Percentiles rank a stretch among this genome's conserved stretches.
Conservation (phyloP, 2,888 invertebrate species). For the Dasypolia templi region DNA sequence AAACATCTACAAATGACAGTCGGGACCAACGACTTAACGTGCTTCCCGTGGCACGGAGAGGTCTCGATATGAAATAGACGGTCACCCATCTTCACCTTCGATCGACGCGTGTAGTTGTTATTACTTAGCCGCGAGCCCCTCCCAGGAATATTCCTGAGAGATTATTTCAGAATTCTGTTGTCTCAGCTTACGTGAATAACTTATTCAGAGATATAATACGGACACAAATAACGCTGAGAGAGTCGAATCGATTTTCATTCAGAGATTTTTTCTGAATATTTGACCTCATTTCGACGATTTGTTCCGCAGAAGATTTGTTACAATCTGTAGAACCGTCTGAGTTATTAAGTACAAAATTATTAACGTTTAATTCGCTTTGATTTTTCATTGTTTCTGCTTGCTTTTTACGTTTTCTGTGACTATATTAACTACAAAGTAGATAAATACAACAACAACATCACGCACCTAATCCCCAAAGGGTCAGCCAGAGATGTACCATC, state of each 20-base stretch:
- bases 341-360: conserved; percentile 24
- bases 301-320: conserved; percentile 37
- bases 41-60: too few species aligned
- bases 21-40: too few species aligned
- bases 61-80: too few species aligned
- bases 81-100: too few species aligned
- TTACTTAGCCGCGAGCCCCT: too few species aligned
- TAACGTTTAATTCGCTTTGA: not conserved
- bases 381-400: conserved; percentile 18
- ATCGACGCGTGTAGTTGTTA: too few species aligned
- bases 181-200: conserved; percentile 14
- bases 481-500: not conserved
- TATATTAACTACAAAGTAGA: not conserved
- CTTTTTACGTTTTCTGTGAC: not conserved
- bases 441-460: not conserved
- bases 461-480: not conserved
- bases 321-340: conserved; percentile 22
- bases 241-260: conserved; percentile 56
- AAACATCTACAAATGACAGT: too few species aligned
- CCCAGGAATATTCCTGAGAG: too few species aligned
- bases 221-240: conserved; percentile 34
- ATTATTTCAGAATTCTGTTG: too few species aligned
- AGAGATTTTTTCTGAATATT: conserved; percentile 47
- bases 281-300: conserved; percentile 56
- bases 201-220: conserved; percentile 44